Evolutionary conservation across 2,888 invertebrate species (phyloP).

Genomic region (Campopleginae sp.): DNA sequence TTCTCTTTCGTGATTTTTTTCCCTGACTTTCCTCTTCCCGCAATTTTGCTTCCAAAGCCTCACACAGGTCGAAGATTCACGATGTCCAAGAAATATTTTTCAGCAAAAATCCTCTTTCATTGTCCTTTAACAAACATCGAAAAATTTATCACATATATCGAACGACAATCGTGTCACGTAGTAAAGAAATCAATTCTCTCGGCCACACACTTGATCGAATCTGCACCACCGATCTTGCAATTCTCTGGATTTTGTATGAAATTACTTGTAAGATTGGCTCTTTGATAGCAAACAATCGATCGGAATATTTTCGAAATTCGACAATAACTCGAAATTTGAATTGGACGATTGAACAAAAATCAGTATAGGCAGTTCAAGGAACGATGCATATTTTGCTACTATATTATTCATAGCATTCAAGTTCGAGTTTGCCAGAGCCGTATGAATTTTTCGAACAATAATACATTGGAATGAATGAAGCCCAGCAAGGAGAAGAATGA

Average conservation of each 20-base stretch:
- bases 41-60: background rate
- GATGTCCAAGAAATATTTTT: constrained; percentile 18
- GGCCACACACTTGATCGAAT: background rate
- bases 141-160: background rate
- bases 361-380: background rate
- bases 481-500: constrained; percentile 23
- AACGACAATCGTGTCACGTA: background rate
- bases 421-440: background rate
- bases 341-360: background rate
- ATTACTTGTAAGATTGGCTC: no score
- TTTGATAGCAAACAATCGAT: background rate
- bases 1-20: constrained; percentile 65
- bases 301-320: background rate
- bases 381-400: background rate
- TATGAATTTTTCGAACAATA: background rate
- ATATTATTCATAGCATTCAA: background rate
- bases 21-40: constrained; percentile 50
- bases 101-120: constrained; percentile 40
- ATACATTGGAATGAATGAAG: constrained; percentile 19
- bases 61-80: constrained; percentile 22
- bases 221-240: background rate
- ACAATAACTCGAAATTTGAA: background rate
- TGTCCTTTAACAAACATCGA: background rate
- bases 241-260: background rate
- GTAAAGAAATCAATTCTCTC: background rate